Evolutionary conservation across 2,797 vertebrate species (phyloP).

Genomic region (Sebastes nivosus): DNA sequence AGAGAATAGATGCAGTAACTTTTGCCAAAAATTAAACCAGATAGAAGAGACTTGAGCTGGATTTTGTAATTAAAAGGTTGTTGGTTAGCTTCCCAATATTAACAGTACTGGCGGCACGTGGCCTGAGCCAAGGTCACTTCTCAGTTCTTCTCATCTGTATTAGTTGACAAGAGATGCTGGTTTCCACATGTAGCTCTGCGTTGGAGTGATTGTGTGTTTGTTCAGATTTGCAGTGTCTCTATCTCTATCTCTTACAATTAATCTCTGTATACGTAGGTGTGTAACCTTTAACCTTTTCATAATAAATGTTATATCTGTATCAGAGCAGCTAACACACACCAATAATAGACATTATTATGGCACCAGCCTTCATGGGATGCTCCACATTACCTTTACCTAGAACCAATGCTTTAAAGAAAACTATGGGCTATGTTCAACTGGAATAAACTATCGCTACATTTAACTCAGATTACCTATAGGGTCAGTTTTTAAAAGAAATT

Average conservation of each 20-base stretch:
- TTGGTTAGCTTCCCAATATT: neutral
- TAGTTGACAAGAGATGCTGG: neutral
- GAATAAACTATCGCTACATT: neutral
- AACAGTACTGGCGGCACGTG: neutral
- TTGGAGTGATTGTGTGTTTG: neutral
- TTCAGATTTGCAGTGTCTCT: neutral
- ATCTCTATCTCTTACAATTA: neutral
- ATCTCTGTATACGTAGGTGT: no score
- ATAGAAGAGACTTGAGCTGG: neutral
- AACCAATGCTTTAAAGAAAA: neutral
- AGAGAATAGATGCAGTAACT: neutral
- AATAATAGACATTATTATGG: neutral
- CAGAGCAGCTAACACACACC: neutral
- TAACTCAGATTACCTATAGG: neutral
- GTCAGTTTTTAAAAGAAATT: neutral
- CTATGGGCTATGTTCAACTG: no score
- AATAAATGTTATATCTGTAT: neutral
- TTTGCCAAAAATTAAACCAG: conserved; percentile 5
- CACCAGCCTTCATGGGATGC: neutral
- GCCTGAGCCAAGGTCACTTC: conserved; percentile 19
- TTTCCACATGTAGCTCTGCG: neutral
- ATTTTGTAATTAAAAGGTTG: neutral
- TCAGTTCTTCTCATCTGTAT: neutral
- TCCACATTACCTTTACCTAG: neutral
- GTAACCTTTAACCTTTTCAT: neutral